Evolutionary conservation across 2,888 invertebrate genomes (phyloP), one percentile per base, ranked within the genome.

Genomic region (Chymomyza caudatula): DNA sequence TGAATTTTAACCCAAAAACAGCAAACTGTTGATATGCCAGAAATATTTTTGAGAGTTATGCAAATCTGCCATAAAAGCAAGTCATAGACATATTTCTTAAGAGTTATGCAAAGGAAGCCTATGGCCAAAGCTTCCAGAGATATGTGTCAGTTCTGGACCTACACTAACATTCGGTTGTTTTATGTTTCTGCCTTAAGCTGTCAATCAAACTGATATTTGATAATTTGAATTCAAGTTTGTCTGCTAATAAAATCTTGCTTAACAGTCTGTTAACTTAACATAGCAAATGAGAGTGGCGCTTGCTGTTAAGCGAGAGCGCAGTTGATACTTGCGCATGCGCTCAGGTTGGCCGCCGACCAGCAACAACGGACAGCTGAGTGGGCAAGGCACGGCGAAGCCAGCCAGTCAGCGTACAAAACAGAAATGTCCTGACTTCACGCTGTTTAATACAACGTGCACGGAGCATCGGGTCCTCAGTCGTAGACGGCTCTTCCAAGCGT

Each of bases 401-500:
- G 55, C 62, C 52, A 72, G 61, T 62, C 19, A 85, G 77, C 75
- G 65, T 17, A 55, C 78, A 81, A 37, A 37, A 37, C 29, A 37
- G 76, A 84, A 84, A 81, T 85, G 81, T 85, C 84, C 81, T 85
- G 71, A 67, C 66, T 64, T 59, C 73, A 68, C 64, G 66, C 43
- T 71, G 77, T 78, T 82, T 77, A 78, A 81, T 82, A 83, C 69
- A 69, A 64, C 68, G 65, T 44, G 71, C 74, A 73, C 73, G 68
- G 69, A 60, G 72, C 74, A 64, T 49, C 67, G 65, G 63, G 67
- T 71, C 76, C 73, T 87, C 79, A 88, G 88, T 88, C 86, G 81
- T 77, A 74, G 74, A 82, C 80, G 86, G 79, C 80, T 80, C 85
- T 77, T 86, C 69, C 74, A 84, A 75, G 79, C 82, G 80, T 75